A percentile compares a stretch with the other conserved stretches of the same genome.
These are phyloP conservation scores for Prochilodus magdalenae DNA, from an alignment of 2,113 vertebrate genomes.

Conservation along the genomic window DNA sequence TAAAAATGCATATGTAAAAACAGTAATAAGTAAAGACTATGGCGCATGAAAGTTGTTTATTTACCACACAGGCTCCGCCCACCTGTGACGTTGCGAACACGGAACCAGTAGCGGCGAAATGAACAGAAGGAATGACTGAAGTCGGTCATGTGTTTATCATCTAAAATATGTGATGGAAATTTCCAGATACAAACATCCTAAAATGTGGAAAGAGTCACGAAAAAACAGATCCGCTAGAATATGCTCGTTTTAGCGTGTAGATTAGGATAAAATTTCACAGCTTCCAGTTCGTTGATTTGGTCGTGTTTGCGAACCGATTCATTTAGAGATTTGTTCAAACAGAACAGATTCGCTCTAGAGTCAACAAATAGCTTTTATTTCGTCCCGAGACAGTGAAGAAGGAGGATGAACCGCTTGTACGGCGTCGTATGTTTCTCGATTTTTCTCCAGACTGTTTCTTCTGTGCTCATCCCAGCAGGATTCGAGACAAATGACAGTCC, in stretches of 20 bases:
- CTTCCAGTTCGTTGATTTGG: neutral
- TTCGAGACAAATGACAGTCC: slow-evolving; percentile 66
- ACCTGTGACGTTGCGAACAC: slow-evolving; percentile 1
- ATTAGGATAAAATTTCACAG: neutral
- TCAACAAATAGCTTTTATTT: neutral
- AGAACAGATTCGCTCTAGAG: neutral
- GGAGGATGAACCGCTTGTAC: neutral
- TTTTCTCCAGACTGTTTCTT: neutral
- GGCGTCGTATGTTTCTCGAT: neutral
- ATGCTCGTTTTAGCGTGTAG: neutral
- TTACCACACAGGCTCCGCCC: neutral
- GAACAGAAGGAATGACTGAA: neutral
- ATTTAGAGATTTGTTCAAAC: neutral
- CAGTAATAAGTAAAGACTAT: no score
- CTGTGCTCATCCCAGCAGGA: neutral
- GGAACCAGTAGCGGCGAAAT: neutral
- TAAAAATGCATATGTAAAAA: no score
- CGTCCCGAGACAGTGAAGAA: neutral
- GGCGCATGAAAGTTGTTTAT: neutral
- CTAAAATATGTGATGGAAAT: neutral
- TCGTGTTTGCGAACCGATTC: neutral
- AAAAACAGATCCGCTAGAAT: neutral
- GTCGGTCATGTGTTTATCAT: neutral
- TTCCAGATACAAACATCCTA: neutral
- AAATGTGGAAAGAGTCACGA: no score